These are phyloP conservation scores for Salvelinus namaycush DNA, from an alignment of 2,113 vertebrate species.

Conservation along the genomic window DNA sequence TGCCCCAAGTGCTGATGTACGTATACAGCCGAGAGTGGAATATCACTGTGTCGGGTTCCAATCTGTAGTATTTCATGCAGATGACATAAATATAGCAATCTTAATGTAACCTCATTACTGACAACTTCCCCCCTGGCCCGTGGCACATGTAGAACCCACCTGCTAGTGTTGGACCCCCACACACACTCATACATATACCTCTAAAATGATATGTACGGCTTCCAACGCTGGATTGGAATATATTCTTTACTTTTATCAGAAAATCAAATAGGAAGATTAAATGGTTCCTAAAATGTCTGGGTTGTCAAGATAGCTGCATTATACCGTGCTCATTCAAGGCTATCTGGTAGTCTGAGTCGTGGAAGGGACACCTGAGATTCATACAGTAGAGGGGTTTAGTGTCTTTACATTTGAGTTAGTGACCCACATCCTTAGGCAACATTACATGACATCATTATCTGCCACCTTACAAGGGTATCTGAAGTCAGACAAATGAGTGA, in stretches of 20 bases:
- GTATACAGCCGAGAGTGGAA: constrained; percentile 30
- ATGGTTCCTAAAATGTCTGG: not conserved
- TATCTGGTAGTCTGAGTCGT: not conserved
- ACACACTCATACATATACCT: not conserved
- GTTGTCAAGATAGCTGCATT: not conserved
- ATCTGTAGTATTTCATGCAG: constrained; percentile 19
- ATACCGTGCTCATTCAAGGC: no score
- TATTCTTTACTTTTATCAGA: not conserved
- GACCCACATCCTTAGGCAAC: constrained; percentile 3
- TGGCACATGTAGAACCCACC: not conserved
- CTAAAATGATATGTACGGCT: no score
- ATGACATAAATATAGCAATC: constrained; percentile 38
- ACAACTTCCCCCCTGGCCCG: constrained; percentile 4
- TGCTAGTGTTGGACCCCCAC: not conserved
- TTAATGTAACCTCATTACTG: constrained; percentile 21
- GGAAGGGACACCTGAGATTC: not conserved
- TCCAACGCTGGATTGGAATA: not conserved
- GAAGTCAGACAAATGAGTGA: constrained; percentile 14
- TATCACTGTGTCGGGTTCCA: constrained; percentile 25
- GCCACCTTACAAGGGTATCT: constrained; percentile 43
- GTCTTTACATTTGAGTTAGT: not conserved
- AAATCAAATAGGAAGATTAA: not conserved
- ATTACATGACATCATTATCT: constrained; percentile 17
- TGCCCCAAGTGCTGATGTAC: constrained; percentile 42
- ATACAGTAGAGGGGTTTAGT: not conserved